Base-by-base conservation (phyloP, 2,113 vertebrate genomes). In the Sylvietta virens region DNA sequence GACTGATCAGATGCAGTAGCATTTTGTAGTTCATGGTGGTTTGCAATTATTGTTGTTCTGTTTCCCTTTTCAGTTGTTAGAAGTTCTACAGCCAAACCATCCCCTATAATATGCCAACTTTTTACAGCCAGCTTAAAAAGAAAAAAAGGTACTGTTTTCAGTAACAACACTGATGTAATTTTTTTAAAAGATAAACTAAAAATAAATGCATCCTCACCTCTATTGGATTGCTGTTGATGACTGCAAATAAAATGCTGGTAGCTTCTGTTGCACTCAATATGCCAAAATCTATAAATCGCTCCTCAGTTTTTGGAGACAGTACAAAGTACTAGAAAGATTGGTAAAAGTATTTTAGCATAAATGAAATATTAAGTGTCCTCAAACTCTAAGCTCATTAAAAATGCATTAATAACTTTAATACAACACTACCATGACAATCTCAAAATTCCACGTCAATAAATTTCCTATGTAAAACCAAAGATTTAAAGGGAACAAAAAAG, bases 211-310 rank as follows among this genome's bases (percentile, higher is more conserved):
- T 58, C 61, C 83, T 97, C 97, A 98, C 99, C 99, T 99, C 99
- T 97, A 99, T 99, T 6, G 99, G 99, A 95, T 99, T 99, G 97
- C 99, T 99, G 98, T 99, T 99, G 93, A 99, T 96, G 90, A 99
- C 98, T 92, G 98, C 98, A 97, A 99, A 99, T 83, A 98, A 97
- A 96, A 99, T 98, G 98, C 97, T 99, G 94, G 98, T 99, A 96
- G 98, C 98, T 97, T 99, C 99, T 79, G 99, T 98, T 64, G 99
- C 99, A 97, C 99, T 99, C 91, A 99, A 97, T 92, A 99, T 97
- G 57, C 99, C 99, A 96, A 99, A 99, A 97, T 99, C 99, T 98
- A 99, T 98, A 91, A 98, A 97, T 90, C 97, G 98, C 51, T 99
- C 98, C 81, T 98, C 98, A 62, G 98, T 97, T 98, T 99, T 99